Conservation (phyloP, 2,113 vertebrate species). For the Camelus dromedarius region DNA sequence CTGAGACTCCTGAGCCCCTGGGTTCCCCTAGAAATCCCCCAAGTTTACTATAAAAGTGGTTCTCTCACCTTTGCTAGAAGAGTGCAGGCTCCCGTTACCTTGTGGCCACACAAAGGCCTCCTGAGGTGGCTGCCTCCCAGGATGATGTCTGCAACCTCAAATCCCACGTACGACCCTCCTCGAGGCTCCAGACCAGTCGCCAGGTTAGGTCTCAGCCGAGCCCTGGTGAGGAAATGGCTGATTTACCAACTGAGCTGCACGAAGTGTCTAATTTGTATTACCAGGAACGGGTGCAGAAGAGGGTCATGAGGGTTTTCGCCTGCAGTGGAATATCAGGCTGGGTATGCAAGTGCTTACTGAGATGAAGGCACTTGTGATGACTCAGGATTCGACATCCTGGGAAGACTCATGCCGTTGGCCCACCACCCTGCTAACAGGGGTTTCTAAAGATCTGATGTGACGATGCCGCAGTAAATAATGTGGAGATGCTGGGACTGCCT, state of each 20-base stretch:
- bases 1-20: background rate
- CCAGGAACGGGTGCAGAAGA: background rate
- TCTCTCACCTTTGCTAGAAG: background rate
- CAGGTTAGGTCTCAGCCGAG: background rate
- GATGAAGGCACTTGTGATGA: background rate
- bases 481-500: background rate
- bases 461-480: background rate
- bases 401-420: background rate
- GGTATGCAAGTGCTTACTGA: background rate
- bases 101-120: background rate
- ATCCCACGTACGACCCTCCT: background rate
- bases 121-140: background rate
- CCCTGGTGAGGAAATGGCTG: background rate
- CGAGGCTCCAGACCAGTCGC: background rate
- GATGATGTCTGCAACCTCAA: background rate
- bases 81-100: background rate
- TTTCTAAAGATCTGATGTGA: background rate
- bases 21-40: background rate
- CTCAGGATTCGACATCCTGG: background rate
- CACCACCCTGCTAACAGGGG: background rate
- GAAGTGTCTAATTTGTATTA: background rate
- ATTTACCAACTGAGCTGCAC: background rate
- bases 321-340: background rate
- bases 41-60: background rate
- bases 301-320: background rate